Conservation (phyloP, 2,797 vertebrate species). For the Bryconaethiops microstoma region DNA sequence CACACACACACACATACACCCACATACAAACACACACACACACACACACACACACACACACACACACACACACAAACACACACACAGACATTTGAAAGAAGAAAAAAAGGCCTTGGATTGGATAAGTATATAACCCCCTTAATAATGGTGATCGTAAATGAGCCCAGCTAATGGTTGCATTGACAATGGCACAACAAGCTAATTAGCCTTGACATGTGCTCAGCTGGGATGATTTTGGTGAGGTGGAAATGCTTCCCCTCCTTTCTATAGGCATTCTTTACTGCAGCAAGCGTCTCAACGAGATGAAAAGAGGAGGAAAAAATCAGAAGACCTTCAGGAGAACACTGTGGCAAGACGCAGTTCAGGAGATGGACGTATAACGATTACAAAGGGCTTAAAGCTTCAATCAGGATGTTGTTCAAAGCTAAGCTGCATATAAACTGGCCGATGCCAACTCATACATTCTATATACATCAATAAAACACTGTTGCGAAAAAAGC, state of each 20-base stretch:
- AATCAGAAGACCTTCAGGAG: not conserved
- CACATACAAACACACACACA: not conserved
- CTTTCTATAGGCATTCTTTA: conserved; percentile 1
- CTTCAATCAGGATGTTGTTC: conserved; percentile 1
- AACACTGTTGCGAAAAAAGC: conserved; percentile 6
- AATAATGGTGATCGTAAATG: conserved; percentile 21
- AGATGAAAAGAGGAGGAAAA: not conserved
- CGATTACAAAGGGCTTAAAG: conserved; percentile 5
- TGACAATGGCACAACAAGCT: conserved; percentile 24
- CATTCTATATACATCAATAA: conserved; percentile 17
- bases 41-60: conserved; percentile 15
- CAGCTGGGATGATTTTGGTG: conserved; percentile 18
- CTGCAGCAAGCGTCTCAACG: not conserved
- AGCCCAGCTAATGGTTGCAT: conserved; percentile 12
- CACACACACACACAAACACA: not conserved
- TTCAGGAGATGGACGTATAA: conserved; percentile 8
- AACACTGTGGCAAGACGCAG: not conserved
- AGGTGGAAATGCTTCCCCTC: not conserved
- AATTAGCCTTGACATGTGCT: conserved; percentile 24
- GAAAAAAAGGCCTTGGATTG: conserved; percentile 38
- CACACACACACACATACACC: not conserved
- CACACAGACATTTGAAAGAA: conserved; percentile 18
- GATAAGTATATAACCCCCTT: conserved; percentile 25
- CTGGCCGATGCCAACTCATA: not conserved
- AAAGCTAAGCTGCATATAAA: conserved; percentile 7